Percentiles rank a stretch among this genome's conserved stretches.
Evolutionary conservation across 2,113 vertebrate species (phyloP).

Genomic region (Macheiramphus alcinus): DNA sequence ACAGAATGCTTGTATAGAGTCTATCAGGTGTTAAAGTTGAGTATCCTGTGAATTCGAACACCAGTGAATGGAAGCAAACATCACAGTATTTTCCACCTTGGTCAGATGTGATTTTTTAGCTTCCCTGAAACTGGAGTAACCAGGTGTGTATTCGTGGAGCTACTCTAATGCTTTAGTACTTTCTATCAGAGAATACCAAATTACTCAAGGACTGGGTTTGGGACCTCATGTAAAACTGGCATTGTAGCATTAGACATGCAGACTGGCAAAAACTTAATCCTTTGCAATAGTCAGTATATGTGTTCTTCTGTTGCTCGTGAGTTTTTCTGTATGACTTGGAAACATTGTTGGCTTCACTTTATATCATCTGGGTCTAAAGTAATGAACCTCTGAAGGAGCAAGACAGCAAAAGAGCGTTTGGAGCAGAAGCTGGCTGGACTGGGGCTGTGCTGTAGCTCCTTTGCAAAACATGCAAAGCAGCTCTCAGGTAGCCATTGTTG

Average conservation of each 20-base stretch:
- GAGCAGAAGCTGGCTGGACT: neutral
- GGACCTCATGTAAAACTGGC: neutral
- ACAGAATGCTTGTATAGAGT: neutral
- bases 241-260: too few species aligned
- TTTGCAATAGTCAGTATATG: neutral
- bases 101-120: neutral
- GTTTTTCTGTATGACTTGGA: neutral
- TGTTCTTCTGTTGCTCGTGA: neutral
- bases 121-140: neutral
- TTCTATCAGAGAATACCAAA: neutral
- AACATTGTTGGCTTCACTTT: neutral
- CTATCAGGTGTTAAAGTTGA: neutral
- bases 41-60: rapidly evolving
- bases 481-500: neutral
- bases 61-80: neutral
- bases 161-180: neutral
- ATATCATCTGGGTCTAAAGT: neutral
- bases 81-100: neutral
- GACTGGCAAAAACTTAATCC: neutral
- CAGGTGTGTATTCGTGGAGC: neutral
- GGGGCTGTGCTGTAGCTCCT: neutral
- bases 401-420: rapidly evolving
- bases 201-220: neutral
- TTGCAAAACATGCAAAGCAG: neutral
- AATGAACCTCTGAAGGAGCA: neutral